Evolutionary conservation across 2,113 vertebrate genomes (phyloP), one percentile per base, ranked within the genome.

Genomic region (Strix aluco): DNA sequence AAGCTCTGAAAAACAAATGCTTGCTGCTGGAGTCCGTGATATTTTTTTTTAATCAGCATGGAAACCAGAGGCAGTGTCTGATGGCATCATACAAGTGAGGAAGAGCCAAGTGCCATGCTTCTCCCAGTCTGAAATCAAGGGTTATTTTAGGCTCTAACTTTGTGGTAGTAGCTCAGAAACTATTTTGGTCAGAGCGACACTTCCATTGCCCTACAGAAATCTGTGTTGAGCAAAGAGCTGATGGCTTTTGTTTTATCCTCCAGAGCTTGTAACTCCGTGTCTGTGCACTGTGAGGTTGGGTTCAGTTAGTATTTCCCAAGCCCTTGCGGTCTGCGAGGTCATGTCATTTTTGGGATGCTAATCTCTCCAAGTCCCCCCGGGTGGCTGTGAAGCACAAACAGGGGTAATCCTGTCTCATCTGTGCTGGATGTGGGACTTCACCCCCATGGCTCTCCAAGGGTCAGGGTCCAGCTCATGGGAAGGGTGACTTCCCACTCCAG

Each of bases 1-100:
- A 86, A 92, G 69, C 75, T 82, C 65, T 65, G 77, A 54, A 85
- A 86, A 89, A 77, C 75, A 78, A 66, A 46, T 61, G 17, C 40
- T 84, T 82, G 19, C 58, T 88, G 27, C 46, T 93, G 61, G 42
- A 15, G 16, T 86, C 58, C 0, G 1, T 83, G 75, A 8, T 83
- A 4, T 2, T 49, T 57, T 51, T 51, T 91, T 71, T 79, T 71
- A 88, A 86, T 86, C 58, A 34, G 42, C 22, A 8, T 55, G 52
- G 57, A 84, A 90, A 88, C 16, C 55, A 86, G 52, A 88, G 63
- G 14, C 46, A 32, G n/a, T 22, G n/a, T 63, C 90, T 78, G 59
- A 55, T 88, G 79, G 62, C n/a, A 32, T 92, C 75, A 6, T 11
- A 32, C 17, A 42, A 63, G 25, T 0, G 0, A 86, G 38, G 34